phyloP scores from a whole-genome alignment of 30 jellyfish, hydroid and myxozoan species.

The Cassiopea andromeda region DNA sequence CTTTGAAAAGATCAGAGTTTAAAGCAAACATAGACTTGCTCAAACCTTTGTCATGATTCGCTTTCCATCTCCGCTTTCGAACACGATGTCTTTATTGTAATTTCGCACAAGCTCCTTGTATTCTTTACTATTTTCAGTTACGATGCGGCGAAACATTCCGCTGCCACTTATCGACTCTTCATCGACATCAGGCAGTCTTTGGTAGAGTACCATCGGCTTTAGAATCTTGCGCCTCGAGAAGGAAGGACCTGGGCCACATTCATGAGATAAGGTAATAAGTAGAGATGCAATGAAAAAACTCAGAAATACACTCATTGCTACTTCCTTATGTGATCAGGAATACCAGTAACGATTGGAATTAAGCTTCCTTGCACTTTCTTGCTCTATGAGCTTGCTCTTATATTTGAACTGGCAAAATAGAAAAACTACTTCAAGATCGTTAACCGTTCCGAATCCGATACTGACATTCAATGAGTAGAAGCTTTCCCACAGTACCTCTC shows the following conservation, averaged over 20 bases:
- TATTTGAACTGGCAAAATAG: no score
- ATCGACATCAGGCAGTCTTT: conserved; percentile 61
- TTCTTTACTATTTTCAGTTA: conserved; percentile 44
- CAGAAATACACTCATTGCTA: not conserved
- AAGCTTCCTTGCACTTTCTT: no score
- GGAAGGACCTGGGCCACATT: conserved; percentile 60
- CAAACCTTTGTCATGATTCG: conserved; percentile 62
- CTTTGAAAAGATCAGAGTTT: no score
- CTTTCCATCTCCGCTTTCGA: conserved; percentile 45
- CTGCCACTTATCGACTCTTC: conserved; percentile 71
- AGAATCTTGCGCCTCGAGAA: conserved; percentile 21
- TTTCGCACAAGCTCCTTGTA: conserved; percentile 35
- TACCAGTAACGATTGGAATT: no score
- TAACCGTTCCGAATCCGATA: not conserved
- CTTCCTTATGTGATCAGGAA: not conserved
- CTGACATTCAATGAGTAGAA: not conserved
- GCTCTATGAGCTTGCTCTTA: no score
- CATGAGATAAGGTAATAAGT: conserved; percentile 3
- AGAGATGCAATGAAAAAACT: not conserved
- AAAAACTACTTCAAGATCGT: not conserved
- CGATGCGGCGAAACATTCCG: conserved; percentile 67
- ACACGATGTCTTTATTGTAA: conserved; percentile 55
- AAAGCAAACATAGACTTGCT: not conserved
- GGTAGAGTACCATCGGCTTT: conserved; percentile 66
- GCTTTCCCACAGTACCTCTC: not conserved